Conservation (phyloP, 2,888 invertebrate species). For the Branchipolynoe longqiensis region DNA sequence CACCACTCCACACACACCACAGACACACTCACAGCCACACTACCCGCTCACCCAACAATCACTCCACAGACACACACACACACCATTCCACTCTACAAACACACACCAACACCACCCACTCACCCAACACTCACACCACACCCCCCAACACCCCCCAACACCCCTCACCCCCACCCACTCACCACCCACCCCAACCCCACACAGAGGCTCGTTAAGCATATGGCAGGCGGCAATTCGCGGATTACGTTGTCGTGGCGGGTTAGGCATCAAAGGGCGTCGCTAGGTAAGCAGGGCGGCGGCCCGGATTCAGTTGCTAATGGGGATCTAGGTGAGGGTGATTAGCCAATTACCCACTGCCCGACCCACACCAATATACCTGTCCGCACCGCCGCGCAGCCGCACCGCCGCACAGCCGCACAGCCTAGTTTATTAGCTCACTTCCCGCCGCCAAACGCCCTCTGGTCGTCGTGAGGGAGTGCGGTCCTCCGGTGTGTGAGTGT, state of each 20-base stretch:
- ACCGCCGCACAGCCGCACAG: neutral
- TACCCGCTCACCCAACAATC: too few species aligned
- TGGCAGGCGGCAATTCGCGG: constrained; percentile 4
- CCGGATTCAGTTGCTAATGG: constrained; percentile 7
- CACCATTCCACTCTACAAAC: too few species aligned
- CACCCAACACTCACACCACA: too few species aligned
- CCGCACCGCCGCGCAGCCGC: neutral
- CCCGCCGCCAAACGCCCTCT: too few species aligned
- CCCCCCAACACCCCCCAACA: too few species aligned
- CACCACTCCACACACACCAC: too few species aligned
- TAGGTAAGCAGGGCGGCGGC: constrained; percentile 10
- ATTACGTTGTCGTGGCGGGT: constrained; percentile 46
- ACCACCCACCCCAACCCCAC: neutral
- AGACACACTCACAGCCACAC: too few species aligned
- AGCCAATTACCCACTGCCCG: constrained; percentile 37
- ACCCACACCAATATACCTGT: neutral
- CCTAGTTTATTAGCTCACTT: too few species aligned
- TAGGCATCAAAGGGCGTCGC: constrained; percentile 13
- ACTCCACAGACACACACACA: too few species aligned
- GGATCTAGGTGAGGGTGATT: constrained; percentile 33
- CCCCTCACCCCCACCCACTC: neutral
- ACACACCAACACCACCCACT: too few species aligned
- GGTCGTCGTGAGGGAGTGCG: too few species aligned
- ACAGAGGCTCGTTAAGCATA: constrained; percentile 42
- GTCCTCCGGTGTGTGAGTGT: too few species aligned